Base-by-base conservation (phyloP, 1,140 invertebrate species). In the Tetraneura akinire region DNA sequence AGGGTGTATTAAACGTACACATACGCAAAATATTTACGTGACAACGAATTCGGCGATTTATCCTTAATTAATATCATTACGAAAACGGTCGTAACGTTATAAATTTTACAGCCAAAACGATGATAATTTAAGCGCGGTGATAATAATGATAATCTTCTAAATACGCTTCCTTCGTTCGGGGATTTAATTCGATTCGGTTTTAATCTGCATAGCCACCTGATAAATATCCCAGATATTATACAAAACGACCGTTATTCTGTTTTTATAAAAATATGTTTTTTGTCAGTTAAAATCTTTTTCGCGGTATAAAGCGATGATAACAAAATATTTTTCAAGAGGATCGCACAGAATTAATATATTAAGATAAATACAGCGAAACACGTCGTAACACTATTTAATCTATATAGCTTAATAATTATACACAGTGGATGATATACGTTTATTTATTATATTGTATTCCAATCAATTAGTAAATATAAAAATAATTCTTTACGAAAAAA, bases 51-150 rank as follows among this genome's bases (percentile, higher is more conserved):
- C 23, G 9, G 37, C 51, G 16, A 2, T 51, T 29, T n/a, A 8
- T 37, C 23, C 16, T 51, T 49, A 51, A 71, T 51, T 71, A 71
- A 71, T n/a, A n/a, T n/a, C n/a, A n/a, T 71, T 71, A 71, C 29
- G 68, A 71, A 51, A 71, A 49, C 29, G 47, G 45, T 13, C 21
- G 42, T 37, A 23, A 9, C 5, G 47, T 14, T n/a, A 16, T 68
- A 68, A 68, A 45, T 47, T 68, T 6, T 21, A 26, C 42, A 4
- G 21, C 8, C 29, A 4, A 10, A 62, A 14, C n/a, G 66, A 21
- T 47, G 21, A 68, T n/a, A 57, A 68, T 68, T 16, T 16, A 26
- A 16, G 42, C 42, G n/a, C n/a, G n/a, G n/a, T n/a, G n/a, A 47
- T 21, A 68, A 47, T 68, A 68, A 23, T 45, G 26, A 47, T 47